These are phyloP conservation scores for Margaritifera margaritifera DNA, from an alignment of 2,888 invertebrate genomes.

Conservation along the genomic window DNA sequence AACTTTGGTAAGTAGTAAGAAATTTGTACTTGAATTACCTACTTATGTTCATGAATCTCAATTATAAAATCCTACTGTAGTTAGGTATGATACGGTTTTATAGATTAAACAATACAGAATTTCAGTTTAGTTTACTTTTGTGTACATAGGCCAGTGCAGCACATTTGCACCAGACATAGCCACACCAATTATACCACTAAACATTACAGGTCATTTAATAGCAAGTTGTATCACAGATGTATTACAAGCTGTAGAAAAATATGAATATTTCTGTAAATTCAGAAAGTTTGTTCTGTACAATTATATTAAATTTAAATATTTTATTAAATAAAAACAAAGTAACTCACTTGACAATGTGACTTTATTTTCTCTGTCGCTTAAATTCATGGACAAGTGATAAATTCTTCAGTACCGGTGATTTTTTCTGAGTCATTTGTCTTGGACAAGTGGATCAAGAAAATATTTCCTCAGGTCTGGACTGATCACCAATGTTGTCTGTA, in stretches of 20 bases:
- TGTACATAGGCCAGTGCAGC: neutral
- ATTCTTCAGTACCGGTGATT: too few relatives aligned
- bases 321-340: too few relatives aligned
- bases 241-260: neutral
- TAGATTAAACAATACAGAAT: neutral
- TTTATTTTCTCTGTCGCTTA: too few relatives aligned
- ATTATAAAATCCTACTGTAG: neutral
- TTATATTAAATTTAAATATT: too few relatives aligned
- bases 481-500: neutral
- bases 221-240: neutral
- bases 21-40: neutral
- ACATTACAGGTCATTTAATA: neutral
- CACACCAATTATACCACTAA: too few relatives aligned
- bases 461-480: neutral
- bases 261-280: neutral
- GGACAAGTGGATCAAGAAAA: too few relatives aligned
- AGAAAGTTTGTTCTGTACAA: too few relatives aligned
- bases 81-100: neutral
- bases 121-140: neutral
- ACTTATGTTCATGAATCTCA: neutral
- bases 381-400: too few relatives aligned
- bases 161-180: too few relatives aligned
- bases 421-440: too few relatives aligned
- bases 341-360: too few relatives aligned
- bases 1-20: constrained; percentile 38